Percentiles rank a stretch among this genome's conserved stretches.
These are phyloP conservation scores for Drosophila grimshawi DNA, from an alignment of 1,140 invertebrate species.

Conservation along the genomic window DNA sequence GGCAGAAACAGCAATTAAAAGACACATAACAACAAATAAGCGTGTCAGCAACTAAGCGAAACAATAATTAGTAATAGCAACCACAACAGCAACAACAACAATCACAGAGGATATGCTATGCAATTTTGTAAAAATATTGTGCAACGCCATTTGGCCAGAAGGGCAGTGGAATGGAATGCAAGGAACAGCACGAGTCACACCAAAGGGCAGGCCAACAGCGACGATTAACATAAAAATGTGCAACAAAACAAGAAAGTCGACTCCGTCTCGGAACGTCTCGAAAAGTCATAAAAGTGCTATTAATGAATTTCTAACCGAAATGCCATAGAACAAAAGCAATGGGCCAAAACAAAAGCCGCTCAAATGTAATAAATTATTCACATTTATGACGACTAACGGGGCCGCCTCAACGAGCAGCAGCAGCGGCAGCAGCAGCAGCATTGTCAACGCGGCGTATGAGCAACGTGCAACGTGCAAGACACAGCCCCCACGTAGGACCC, in stretches of 20 bases:
- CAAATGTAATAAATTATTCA: conserved; percentile 83
- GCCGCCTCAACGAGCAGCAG: conserved; percentile 11
- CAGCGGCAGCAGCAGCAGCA: conserved; percentile 12
- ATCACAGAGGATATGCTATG: conserved; percentile 13
- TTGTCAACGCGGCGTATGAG: conserved; percentile 41
- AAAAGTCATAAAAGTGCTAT: conserved; percentile 81
- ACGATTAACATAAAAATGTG: conserved; percentile 82
- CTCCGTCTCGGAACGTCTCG: conserved; percentile 38
- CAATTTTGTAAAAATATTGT: conserved; percentile 42
- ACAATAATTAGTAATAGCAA: conserved; percentile 79
- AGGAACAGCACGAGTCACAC: conserved; percentile 15
- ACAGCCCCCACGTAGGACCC: conserved; percentile 27
- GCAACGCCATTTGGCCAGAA: conserved; percentile 14
- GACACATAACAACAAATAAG: conserved; percentile 82
- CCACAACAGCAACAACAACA: conserved; percentile 46
- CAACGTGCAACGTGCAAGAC: conserved; percentile 23
- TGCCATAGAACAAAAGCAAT: conserved; percentile 48
- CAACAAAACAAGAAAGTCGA: conserved; percentile 50
- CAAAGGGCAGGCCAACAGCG: conserved; percentile 51
- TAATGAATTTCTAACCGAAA: conserved; percentile 81
- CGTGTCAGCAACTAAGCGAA: conserved; percentile 75
- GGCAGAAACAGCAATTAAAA: conserved; percentile 80
- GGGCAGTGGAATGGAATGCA: background rate
- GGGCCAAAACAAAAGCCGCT: conserved; percentile 56
- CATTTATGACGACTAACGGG: conserved; percentile 65